phyloP scores from a whole-genome alignment of 2,113 vertebrate species.

The Aspidoscelis tigris region DNA sequence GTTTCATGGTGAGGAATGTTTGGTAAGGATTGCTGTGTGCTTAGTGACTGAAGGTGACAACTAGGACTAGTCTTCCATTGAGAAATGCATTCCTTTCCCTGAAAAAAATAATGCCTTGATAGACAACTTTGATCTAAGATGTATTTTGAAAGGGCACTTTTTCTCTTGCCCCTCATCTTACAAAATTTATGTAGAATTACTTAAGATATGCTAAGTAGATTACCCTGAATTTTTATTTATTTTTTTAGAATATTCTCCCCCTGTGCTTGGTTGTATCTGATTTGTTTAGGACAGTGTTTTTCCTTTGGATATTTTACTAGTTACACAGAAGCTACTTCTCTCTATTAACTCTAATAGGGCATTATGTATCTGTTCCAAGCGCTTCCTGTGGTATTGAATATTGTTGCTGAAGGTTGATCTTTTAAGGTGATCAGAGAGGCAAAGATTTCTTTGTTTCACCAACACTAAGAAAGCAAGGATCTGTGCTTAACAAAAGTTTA shows the following conservation, averaged over 20 bases:
- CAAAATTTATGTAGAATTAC: not conserved
- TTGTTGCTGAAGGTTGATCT: not conserved
- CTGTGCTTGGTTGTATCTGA: not conserved
- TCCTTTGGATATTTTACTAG: not conserved
- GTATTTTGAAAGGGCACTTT: not conserved
- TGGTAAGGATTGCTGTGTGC: not conserved
- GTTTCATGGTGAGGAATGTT: rapidly evolving
- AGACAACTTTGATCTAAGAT: not conserved
- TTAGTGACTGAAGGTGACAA: not conserved
- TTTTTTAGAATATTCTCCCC: not conserved
- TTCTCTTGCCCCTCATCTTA: not conserved
- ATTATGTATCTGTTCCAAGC: not conserved
- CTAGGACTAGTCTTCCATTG: not conserved
- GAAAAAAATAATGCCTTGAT: not conserved
- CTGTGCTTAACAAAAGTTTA: no score
- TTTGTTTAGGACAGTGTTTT: not conserved
- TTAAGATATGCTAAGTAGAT: not conserved
- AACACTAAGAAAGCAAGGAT: not conserved
- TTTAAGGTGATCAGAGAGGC: not conserved
- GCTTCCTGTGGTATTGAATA: not conserved
- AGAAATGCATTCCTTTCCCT: not conserved
- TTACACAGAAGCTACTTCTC: not conserved
- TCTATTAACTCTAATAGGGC: not conserved
- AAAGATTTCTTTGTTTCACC: not conserved
- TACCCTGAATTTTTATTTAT: not conserved